Conservation (phyloP, 2,888 invertebrate species). For the Allolobophora icterica region DNA sequence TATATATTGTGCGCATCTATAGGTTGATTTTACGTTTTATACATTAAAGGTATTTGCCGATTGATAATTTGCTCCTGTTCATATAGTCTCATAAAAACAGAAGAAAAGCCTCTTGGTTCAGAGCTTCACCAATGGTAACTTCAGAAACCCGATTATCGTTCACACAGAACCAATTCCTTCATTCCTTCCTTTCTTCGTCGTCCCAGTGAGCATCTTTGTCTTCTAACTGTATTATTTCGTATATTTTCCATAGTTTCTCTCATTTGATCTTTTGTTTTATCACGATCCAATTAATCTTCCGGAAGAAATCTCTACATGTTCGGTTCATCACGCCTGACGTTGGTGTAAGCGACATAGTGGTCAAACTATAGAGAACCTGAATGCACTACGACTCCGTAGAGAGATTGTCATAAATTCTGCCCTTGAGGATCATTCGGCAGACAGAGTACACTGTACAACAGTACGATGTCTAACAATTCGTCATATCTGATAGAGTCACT, state of each 20-base stretch:
- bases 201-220: background rate
- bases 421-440: background rate
- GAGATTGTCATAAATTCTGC: background rate
- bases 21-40: too few relatives aligned
- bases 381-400: background rate
- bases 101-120: background rate
- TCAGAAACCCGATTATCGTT: background rate
- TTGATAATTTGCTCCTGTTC: background rate
- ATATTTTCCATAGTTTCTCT: background rate
- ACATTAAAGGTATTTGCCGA: background rate
- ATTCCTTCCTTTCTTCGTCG: too few relatives aligned
- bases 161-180: background rate
- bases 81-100: background rate
- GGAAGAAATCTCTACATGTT: background rate
- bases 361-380: background rate
- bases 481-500: constrained; percentile 87
- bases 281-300: background rate
- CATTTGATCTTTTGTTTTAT: background rate
- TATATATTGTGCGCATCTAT: too few relatives aligned
- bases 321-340: background rate
- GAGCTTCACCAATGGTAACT: background rate
- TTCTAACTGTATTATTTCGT: background rate
- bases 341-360: background rate
- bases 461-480: constrained; percentile 82
- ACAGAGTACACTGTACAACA: constrained; percentile 76